phyloP scores from a whole-genome alignment of 1,140 invertebrate species.

The Drosophila orena region DNA sequence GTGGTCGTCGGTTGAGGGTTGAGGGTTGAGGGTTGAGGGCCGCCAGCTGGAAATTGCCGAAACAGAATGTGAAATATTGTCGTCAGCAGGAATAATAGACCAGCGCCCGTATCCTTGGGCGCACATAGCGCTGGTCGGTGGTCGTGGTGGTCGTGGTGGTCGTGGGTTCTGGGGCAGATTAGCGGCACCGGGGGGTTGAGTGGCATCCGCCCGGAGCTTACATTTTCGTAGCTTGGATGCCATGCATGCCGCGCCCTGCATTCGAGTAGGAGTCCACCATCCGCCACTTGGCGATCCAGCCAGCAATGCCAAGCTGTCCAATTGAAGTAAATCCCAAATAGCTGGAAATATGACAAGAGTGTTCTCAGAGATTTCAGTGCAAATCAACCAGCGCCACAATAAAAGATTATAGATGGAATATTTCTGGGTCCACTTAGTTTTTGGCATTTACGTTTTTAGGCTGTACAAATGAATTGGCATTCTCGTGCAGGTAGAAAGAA shows the following conservation, averaged over 20 bases:
- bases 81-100: slow-evolving; percentile 59
- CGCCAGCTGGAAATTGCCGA: slow-evolving; percentile 53
- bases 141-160: slow-evolving; percentile 1
- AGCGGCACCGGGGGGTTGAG: slow-evolving; percentile 26
- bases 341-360: not conserved
- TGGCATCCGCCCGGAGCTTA: slow-evolving; percentile 40
- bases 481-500: too few relatives aligned
- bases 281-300: slow-evolving; percentile 27
- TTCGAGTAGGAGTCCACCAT: not conserved
- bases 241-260: slow-evolving; percentile 36
- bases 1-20: slow-evolving; percentile 2
- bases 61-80: slow-evolving; percentile 61
- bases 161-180: slow-evolving; percentile 16
- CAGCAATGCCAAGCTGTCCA: slow-evolving; percentile 22
- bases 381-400: slow-evolving; percentile 13
- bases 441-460: not conserved
- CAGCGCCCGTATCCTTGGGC: slow-evolving; percentile 50
- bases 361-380: not conserved
- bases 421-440: not conserved
- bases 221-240: slow-evolving; percentile 31
- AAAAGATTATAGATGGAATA: not conserved
- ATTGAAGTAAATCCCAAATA: slow-evolving; percentile 21
- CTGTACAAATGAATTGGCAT: not conserved
- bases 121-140: slow-evolving; percentile 27
- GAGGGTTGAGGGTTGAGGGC: slow-evolving; percentile 9